A percentile compares a stretch with the other conserved stretches of the same genome.
Evolutionary conservation across 2,113 vertebrate species (phyloP).

Genomic region (Seriola rivoliana): DNA sequence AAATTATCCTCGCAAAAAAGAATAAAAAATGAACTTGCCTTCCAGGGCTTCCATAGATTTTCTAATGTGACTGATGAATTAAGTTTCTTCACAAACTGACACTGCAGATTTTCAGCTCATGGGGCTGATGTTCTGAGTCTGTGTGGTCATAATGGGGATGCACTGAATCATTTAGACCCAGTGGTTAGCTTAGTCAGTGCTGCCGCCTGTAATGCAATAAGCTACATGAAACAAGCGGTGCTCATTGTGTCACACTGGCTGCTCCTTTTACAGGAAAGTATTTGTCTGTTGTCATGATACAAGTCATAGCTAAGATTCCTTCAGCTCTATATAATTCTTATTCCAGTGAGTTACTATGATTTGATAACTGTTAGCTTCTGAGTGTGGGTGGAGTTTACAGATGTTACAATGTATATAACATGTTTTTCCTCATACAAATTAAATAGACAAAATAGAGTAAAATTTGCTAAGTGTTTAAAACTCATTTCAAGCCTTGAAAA

Average conservation of each 20-base stretch:
- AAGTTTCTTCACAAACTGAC: background rate
- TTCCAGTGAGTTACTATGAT: background rate
- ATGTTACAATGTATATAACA: background rate
- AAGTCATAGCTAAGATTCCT: background rate
- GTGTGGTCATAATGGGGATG: background rate
- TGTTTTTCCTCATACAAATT: background rate
- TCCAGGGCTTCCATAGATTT: background rate
- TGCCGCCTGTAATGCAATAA: conserved; percentile 52
- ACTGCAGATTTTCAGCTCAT: background rate
- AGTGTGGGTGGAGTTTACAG: background rate
- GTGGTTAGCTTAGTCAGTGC: background rate
- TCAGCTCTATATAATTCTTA: background rate
- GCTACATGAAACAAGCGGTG: conserved; percentile 3
- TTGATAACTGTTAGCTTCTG: background rate
- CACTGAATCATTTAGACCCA: conserved; percentile 69
- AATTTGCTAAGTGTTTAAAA: background rate
- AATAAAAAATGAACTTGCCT: no score
- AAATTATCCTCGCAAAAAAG: no score
- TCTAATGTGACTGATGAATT: background rate
- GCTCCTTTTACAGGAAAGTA: conserved; percentile 18
- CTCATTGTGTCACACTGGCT: conserved; percentile 20
- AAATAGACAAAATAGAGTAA: no score
- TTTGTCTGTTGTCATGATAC: conserved; percentile 7
- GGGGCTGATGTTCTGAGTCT: conserved; percentile 11
- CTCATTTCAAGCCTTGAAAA: background rate